phyloP scores from a whole-genome alignment of 2,888 invertebrate species.

The Latrodectus hesperus region DNA sequence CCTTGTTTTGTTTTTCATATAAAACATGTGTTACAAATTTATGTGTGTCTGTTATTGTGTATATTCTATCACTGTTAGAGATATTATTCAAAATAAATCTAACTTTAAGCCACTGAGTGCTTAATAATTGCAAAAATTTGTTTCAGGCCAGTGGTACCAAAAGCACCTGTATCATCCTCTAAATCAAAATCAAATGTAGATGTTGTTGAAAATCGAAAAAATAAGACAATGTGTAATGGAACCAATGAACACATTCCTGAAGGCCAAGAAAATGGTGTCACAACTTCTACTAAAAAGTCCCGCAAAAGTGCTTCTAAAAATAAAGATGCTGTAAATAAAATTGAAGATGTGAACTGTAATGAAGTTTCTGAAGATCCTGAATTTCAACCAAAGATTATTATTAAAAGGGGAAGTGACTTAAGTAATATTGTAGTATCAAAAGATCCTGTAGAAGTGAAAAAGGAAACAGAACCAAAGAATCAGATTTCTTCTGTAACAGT shows the following conservation, averaged over 20 bases:
- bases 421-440: slow-evolving; percentile 9
- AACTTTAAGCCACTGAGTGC: no score
- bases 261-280: background rate
- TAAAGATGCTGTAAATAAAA: background rate
- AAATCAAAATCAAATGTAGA: background rate
- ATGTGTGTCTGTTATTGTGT: no score
- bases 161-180: background rate
- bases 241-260: background rate
- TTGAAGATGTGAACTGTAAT: slow-evolving; percentile 8
- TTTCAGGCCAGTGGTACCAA: background rate
- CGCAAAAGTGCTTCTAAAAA: background rate
- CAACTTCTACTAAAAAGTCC: background rate
- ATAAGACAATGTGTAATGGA: background rate
- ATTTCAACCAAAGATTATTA: slow-evolving; percentile 45
- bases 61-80: no score
- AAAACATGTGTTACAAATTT: no score
- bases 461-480: background rate
- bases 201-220: background rate
- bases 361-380: slow-evolving; percentile 13
- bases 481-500: background rate
- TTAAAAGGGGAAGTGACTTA: slow-evolving; percentile 58
- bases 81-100: no score
- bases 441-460: background rate
- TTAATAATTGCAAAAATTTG: no score
- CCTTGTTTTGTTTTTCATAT: no score